These are phyloP conservation scores for Dipodomys merriami DNA, from an alignment of 2,113 vertebrate genomes.

Conservation along the genomic window DNA sequence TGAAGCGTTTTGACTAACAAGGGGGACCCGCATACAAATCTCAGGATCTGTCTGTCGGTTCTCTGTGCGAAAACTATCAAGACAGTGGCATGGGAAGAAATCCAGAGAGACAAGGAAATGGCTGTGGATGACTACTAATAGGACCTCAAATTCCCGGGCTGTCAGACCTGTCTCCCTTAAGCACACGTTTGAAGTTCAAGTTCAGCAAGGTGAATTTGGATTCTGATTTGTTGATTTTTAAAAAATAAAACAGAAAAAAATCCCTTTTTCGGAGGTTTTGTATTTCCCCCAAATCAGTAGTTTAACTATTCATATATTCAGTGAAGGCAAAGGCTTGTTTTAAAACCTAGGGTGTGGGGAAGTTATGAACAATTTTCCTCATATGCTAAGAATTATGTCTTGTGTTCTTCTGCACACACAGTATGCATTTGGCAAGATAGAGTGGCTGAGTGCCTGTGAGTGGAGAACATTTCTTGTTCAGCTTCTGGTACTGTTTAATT, in stretches of 20 bases:
- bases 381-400: slow-evolving; percentile 72
- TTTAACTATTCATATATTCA: slow-evolving; percentile 73
- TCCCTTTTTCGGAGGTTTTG: slow-evolving; percentile 4
- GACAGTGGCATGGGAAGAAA: slow-evolving; percentile 84
- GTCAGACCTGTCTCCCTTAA: slow-evolving; percentile 85
- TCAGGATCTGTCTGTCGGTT: slow-evolving; percentile 78
- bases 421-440: neutral
- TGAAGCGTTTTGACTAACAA: slow-evolving; percentile 82
- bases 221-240: slow-evolving; percentile 77
- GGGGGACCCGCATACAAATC: slow-evolving; percentile 83
- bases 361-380: slow-evolving; percentile 68
- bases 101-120: slow-evolving; percentile 88
- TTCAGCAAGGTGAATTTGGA: slow-evolving; percentile 75
- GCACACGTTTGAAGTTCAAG: slow-evolving; percentile 85
- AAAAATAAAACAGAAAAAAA: neutral
- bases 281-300: slow-evolving; percentile 31
- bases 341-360: slow-evolving; percentile 52
- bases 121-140: slow-evolving; percentile 84
- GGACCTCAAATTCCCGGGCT: slow-evolving; percentile 83
- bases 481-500: slow-evolving; percentile 7
- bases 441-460: neutral
- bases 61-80: slow-evolving; percentile 79
- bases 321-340: slow-evolving; percentile 36
- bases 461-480: neutral
- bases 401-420: neutral